Percentiles rank a stretch among this genome's conserved stretches.
phyloP scores from a whole-genome alignment of 2,888 invertebrate genomes.

The Agrilus mali region DNA sequence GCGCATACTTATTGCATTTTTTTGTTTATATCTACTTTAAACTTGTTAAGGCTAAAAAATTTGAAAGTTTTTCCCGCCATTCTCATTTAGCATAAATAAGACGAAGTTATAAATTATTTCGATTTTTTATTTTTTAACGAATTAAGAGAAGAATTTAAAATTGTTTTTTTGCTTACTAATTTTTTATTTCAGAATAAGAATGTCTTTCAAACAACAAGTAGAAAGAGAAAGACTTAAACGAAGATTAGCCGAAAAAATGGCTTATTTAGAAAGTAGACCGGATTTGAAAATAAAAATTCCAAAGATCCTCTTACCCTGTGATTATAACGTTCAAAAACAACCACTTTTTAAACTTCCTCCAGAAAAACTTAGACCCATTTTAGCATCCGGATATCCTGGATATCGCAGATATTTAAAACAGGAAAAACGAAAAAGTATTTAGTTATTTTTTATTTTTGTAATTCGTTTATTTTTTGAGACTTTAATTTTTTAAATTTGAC shows the following conservation, averaged over 20 bases:
- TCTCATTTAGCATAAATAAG: too few relatives aligned
- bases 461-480: not conserved
- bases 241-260: conserved; percentile 33
- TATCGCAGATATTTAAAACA: conserved; percentile 28
- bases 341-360: conserved; percentile 52
- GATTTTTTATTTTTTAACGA: too few relatives aligned
- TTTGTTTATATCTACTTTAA: too few relatives aligned
- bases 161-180: not conserved
- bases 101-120: too few relatives aligned
- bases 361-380: conserved; percentile 36
- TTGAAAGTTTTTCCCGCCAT: too few relatives aligned
- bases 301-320: conserved; percentile 41
- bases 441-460: not conserved
- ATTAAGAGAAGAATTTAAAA: too few relatives aligned
- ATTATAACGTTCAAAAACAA: conserved; percentile 42
- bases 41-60: too few relatives aligned
- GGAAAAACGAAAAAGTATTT: conserved; percentile 27
- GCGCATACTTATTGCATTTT: too few relatives aligned
- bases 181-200: conserved; percentile 9
- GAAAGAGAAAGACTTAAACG: conserved; percentile 34
- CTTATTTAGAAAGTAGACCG: conserved; percentile 32
- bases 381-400: conserved; percentile 28
- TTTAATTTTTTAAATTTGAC: not conserved
- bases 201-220: conserved; percentile 21
- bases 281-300: conserved; percentile 42